These are phyloP conservation scores for Elymnias hypermnestra DNA, from an alignment of 1,140 invertebrate species.

Conservation along the genomic window DNA sequence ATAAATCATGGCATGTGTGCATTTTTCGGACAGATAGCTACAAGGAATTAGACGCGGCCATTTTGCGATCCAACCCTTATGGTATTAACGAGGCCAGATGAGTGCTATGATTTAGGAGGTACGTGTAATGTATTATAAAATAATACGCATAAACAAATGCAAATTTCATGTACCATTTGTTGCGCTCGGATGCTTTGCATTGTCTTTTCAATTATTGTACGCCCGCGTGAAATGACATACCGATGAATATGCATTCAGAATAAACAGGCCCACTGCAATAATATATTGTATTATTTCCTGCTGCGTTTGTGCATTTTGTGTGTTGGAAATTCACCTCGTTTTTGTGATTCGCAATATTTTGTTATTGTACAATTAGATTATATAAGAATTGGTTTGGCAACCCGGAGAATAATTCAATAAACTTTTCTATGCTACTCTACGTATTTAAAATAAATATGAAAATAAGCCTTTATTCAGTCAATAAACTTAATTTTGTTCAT, in stretches of 20 bases:
- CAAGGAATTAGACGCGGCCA: constrained; percentile 32
- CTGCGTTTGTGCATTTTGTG: too few species aligned
- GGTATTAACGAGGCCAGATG: constrained; percentile 48
- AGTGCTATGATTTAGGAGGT: constrained; percentile 56
- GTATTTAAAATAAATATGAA: too few species aligned
- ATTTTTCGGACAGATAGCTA: constrained; percentile 29
- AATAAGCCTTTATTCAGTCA: too few species aligned
- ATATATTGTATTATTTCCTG: too few species aligned
- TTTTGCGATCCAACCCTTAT: constrained; percentile 43
- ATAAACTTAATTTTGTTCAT: too few species aligned
- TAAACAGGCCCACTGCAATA: too few species aligned
- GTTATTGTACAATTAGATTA: too few species aligned
- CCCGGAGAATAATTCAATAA: too few species aligned
- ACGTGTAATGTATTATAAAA: constrained; percentile 39
- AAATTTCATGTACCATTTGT: constrained; percentile 30
- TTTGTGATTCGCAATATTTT: too few species aligned
- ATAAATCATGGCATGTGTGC: constrained; percentile 44
- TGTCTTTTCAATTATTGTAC: background rate
- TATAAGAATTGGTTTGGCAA: too few species aligned
- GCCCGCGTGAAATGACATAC: background rate
- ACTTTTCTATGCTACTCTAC: too few species aligned
- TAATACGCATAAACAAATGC: constrained; percentile 42
- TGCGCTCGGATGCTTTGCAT: constrained; percentile 12
- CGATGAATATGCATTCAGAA: background rate
- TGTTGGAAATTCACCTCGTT: too few species aligned